phyloP scores from a whole-genome alignment of 2,888 invertebrate genomes.

The Orthosia cruda region DNA sequence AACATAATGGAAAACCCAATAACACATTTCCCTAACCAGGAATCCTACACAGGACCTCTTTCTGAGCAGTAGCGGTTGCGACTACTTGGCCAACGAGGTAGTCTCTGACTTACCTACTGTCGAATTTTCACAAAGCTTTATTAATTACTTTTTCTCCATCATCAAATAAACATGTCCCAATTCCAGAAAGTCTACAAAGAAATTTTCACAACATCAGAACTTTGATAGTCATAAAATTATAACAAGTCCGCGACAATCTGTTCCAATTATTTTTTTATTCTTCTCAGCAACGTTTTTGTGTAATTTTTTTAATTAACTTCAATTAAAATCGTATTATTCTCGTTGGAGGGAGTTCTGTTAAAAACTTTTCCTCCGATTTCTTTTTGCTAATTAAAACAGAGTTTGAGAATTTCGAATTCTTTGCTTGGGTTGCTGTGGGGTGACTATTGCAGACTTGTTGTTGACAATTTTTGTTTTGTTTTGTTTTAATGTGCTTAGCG shows the following conservation, averaged over 20 bases:
- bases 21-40: too few species aligned
- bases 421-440: slow-evolving; percentile 60
- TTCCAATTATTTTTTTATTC: slow-evolving; percentile 73
- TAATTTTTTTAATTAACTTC: slow-evolving; percentile 76
- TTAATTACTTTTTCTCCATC: slow-evolving; percentile 5
- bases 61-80: too few species aligned
- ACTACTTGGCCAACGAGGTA: too few species aligned
- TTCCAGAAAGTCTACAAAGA: neutral
- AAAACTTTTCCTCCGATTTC: slow-evolving; percentile 70
- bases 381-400: slow-evolving; percentile 76
- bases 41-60: too few species aligned
- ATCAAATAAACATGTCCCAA: slow-evolving; percentile 24
- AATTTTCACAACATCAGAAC: slow-evolving; percentile 31
- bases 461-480: slow-evolving; percentile 20
- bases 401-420: slow-evolving; percentile 68
- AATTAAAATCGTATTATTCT: slow-evolving; percentile 82
- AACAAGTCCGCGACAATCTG: slow-evolving; percentile 65
- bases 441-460: slow-evolving; percentile 51
- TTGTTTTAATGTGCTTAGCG: slow-evolving; percentile 6
- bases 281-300: slow-evolving; percentile 60
- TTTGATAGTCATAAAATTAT: slow-evolving; percentile 54
- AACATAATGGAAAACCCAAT: too few species aligned
- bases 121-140: slow-evolving; percentile 14
- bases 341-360: slow-evolving; percentile 65
- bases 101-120: neutral